Evolutionary conservation across 1,140 invertebrate genomes (phyloP), one percentile per base, ranked within the genome.

Genomic region (Bombus soroeensis): DNA sequence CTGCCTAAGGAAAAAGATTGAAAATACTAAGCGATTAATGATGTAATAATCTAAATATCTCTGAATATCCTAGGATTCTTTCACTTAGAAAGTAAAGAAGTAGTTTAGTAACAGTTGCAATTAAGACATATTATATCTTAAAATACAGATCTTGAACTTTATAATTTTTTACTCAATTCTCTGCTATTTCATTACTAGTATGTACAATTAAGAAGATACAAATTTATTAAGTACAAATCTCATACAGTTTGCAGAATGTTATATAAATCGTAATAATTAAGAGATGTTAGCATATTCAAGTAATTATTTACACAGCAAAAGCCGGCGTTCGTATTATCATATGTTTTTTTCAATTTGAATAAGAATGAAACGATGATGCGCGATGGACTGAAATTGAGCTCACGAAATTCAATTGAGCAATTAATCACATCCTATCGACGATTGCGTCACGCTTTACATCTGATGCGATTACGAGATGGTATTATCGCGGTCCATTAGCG

Each of bases 401-500:
- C 41, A 53, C 10, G 22, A 41, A 81, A 39, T 59, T 81, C 70
- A 81, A 72, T 81, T 70, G 77, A 80, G 76, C 77, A 82, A 86
- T 79, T 78, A 85, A 87, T 87, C 81, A 68, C 39, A 64, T 81
- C 39, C 72, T 68, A 70, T 71, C 76, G 66, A 73, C 78, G 81
- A 85, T 85, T 87, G 39, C 84, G 47, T 85, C 81, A 66, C 85
- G 70, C 59, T 87, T 85, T 83, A 77, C 81, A 47, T 28, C 25
- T 82, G 86, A 88, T 86, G 80, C 86, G 89, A 90, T 90, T 90
- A 90, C 68, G 76, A 81, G 47, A 66, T n/a, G 83, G 82, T 88
- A 91, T 93, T 92, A 92, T 90, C 83, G 84, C 88, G 91, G 87
- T 89, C 88, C 92, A 92, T 93, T 93, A 91, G 86, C 91, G 88